Evolutionary conservation across 2,113 vertebrate species (phyloP).

Genomic region (Athene noctua): DNA sequence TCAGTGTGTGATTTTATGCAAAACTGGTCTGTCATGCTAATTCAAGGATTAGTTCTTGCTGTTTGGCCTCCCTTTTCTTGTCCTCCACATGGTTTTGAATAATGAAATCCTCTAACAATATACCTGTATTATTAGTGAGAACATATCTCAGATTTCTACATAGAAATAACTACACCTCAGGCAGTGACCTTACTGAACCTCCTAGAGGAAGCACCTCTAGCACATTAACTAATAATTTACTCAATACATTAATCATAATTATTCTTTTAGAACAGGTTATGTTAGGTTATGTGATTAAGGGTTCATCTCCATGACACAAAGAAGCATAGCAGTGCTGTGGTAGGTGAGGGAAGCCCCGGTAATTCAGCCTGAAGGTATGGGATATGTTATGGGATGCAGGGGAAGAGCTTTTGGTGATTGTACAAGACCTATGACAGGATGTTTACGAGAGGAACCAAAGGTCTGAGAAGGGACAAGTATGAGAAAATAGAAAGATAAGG

Average conservation of each 20-base stretch:
- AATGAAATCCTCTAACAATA: not conserved
- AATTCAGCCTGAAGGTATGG: not conserved
- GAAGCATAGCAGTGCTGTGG: not conserved
- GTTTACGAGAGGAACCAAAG: not conserved
- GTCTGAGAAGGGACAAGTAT: not conserved
- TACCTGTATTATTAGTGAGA: not conserved
- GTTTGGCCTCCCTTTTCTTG: not conserved
- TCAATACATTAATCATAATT: not conserved
- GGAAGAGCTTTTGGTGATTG: not conserved
- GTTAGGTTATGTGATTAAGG: not conserved
- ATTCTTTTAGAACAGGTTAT: not conserved
- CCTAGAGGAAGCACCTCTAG: not conserved
- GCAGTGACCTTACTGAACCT: not conserved
- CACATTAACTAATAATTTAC: not conserved
- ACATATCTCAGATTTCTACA: not conserved
- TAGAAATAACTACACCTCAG: not conserved
- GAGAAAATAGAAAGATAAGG: not conserved
- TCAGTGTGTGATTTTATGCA: not conserved
- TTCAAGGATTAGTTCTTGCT: not conserved
- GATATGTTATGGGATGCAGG: rapidly evolving
- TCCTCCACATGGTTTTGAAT: not conserved
- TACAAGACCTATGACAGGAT: not conserved
- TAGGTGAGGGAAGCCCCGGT: not conserved
- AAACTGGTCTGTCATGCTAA: not conserved
- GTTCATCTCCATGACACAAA: rapidly evolving